A percentile compares a stretch with the other conserved stretches of the same genome.
Conservation (phyloP, 2,797 vertebrate species). For the Hippoglossus hippoglossus region DNA sequence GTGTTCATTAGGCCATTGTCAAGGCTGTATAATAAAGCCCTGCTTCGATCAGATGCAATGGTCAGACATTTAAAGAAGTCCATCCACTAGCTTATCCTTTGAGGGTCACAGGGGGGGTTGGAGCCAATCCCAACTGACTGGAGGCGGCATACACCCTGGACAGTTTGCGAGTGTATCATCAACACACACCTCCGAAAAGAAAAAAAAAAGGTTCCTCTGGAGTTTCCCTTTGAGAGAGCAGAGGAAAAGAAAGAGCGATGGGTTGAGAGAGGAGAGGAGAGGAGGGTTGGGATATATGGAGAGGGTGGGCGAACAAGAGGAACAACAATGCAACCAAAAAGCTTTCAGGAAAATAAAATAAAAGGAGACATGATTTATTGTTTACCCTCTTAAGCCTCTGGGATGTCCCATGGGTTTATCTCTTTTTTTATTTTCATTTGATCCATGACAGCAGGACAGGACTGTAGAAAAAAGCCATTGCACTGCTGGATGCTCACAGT, state of each 20-base stretch:
- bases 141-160: neutral
- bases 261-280: slow-evolving; percentile 24
- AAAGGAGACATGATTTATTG: slow-evolving; percentile 46
- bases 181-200: neutral
- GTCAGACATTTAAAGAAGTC: too few relatives aligned
- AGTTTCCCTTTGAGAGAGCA: slow-evolving; percentile 26
- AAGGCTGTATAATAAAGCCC: too few relatives aligned
- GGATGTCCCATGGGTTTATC: slow-evolving; percentile 41
- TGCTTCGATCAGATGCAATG: too few relatives aligned
- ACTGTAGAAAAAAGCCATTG: slow-evolving; percentile 29
- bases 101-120: too few relatives aligned
- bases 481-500: slow-evolving; percentile 28
- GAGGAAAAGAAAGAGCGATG: slow-evolving; percentile 25
- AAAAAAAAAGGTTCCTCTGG: slow-evolving; percentile 3
- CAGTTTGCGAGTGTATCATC: too few relatives aligned
- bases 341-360: slow-evolving; percentile 23
- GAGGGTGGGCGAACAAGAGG: slow-evolving; percentile 51
- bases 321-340: slow-evolving; percentile 32
- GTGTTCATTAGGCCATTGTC: too few relatives aligned
- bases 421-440: slow-evolving; percentile 53
- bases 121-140: too few relatives aligned
- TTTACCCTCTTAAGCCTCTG: slow-evolving; percentile 19
- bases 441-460: slow-evolving; percentile 51
- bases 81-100: too few relatives aligned
- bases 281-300: slow-evolving; percentile 41